Base-by-base conservation (phyloP, 2,797 vertebrate species). In the Natrix natrix region DNA sequence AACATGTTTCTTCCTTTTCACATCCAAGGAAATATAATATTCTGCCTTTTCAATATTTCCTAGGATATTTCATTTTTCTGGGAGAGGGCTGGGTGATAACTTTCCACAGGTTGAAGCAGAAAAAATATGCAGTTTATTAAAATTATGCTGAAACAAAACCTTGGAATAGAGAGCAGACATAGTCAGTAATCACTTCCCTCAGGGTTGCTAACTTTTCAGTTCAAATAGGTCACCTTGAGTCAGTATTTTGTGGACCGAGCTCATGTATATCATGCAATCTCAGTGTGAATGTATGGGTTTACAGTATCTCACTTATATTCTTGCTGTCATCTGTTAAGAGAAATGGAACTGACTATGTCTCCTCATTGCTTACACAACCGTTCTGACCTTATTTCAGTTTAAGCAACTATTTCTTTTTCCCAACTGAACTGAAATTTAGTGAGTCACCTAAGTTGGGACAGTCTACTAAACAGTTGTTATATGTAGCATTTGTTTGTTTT, bases 101-200 rank as follows among this genome's bases (percentile, higher is more conserved):
- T 37, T 37, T 37, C 32, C 32, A 37, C 32, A 37, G 32, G 16
- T 52, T 95, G 90, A 93, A 94, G 93, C 95, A 74, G 43, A 59
- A 86, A 78, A 57, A 91, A 92, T 28, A 16, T 92, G 83, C 55
- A 89, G 55, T 13, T 28, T 48, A 2, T 87, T 48, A 1, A 43
- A 57, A 90, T 78, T 92, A 55, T 93, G 60, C 90, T 91, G 92
- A 93, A 95, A 93, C 93, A 87, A 60, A 93, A 69, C 89, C 89
- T 88, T 37, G 95, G 94, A 95, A 92, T 59, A 93, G 61, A 92
- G 90, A 94, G 57, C 89, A 91, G 91, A 43, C 22, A 37, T 86
- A n/a, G 20, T 55, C 26, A 88, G 57, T 69, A 57, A 93, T 95
- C 93, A 74, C 87, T 86, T 57, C 1, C 94, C 43, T 78, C 16